Conservation (phyloP, 2,888 invertebrate genomes). For the Caenorhabditis sulstoni region DNA sequence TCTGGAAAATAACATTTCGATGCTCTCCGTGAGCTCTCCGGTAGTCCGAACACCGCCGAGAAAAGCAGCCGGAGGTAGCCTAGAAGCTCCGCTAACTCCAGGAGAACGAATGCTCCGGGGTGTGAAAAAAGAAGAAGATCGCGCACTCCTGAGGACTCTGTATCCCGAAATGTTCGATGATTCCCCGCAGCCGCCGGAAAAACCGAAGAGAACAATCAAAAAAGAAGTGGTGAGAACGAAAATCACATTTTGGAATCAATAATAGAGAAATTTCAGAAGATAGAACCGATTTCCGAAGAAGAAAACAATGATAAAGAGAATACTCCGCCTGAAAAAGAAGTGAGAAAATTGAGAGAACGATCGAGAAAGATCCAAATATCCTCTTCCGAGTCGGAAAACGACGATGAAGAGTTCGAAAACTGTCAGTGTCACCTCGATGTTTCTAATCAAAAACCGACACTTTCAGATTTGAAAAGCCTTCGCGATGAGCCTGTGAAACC, state of each 20-base stretch:
- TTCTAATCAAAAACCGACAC: background rate
- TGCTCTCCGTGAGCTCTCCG: slow-evolving; percentile 53
- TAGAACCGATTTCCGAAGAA: slow-evolving; percentile 20
- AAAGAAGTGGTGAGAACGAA: slow-evolving; percentile 17
- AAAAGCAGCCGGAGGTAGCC: background rate
- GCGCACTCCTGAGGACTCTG: slow-evolving; percentile 28
- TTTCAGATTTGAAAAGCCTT: slow-evolving; percentile 41
- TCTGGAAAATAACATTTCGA: slow-evolving; percentile 56
- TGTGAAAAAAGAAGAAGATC: slow-evolving; percentile 45
- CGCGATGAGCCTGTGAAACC: slow-evolving; percentile 4
- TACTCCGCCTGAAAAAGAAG: slow-evolving; percentile 15
- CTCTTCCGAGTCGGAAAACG: slow-evolving; percentile 33
- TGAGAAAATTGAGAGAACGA: slow-evolving; percentile 7
- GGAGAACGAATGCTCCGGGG: slow-evolving; percentile 20
- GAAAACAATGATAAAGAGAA: slow-evolving; percentile 49
- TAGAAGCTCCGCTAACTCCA: slow-evolving; percentile 30
- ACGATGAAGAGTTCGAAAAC: slow-evolving; percentile 39
- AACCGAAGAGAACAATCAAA: background rate
- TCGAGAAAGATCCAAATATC: slow-evolving; percentile 30
- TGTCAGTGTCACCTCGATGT: slow-evolving; percentile 10
- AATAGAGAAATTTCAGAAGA: slow-evolving; percentile 20
- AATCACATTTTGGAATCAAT: too few species aligned
- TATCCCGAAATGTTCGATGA: slow-evolving; percentile 59
- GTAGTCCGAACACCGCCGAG: slow-evolving; percentile 8
- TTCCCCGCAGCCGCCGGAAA: slow-evolving; percentile 13